phyloP scores from a whole-genome alignment of 2,113 vertebrate species.

The Hyperopisus bebe region DNA sequence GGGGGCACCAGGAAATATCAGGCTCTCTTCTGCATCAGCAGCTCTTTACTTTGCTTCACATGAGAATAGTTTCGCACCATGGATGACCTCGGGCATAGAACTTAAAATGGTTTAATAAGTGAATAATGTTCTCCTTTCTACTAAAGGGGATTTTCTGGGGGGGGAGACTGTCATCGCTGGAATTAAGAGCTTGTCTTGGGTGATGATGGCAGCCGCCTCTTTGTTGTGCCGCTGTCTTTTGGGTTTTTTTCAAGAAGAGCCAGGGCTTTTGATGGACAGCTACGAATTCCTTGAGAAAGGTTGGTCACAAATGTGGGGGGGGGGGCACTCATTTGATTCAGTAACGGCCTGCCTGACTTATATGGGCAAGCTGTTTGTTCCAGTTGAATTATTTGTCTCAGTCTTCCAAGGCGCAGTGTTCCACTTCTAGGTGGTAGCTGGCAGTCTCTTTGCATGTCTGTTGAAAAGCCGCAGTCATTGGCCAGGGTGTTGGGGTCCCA shows the following conservation, averaged over 20 bases:
- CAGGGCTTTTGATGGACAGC: background rate
- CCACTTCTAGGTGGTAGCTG: background rate
- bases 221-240: background rate
- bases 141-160: background rate
- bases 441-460: background rate
- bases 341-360: background rate
- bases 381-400: background rate
- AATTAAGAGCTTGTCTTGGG: background rate
- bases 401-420: background rate
- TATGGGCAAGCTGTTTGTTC: background rate
- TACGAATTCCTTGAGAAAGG: background rate
- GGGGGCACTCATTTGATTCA: background rate
- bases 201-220: background rate
- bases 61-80: background rate
- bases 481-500: background rate
- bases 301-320: background rate
- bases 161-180: background rate
- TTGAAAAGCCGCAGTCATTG: background rate
- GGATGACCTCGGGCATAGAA: background rate
- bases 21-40: background rate
- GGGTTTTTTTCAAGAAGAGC: background rate
- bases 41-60: background rate
- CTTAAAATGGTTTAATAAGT: background rate
- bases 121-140: slow-evolving; percentile 1
- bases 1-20: background rate